Evolutionary conservation across 1,140 invertebrate genomes (phyloP), one percentile per base, ranked within the genome.

Genomic region (Drosophila navojoa): DNA sequence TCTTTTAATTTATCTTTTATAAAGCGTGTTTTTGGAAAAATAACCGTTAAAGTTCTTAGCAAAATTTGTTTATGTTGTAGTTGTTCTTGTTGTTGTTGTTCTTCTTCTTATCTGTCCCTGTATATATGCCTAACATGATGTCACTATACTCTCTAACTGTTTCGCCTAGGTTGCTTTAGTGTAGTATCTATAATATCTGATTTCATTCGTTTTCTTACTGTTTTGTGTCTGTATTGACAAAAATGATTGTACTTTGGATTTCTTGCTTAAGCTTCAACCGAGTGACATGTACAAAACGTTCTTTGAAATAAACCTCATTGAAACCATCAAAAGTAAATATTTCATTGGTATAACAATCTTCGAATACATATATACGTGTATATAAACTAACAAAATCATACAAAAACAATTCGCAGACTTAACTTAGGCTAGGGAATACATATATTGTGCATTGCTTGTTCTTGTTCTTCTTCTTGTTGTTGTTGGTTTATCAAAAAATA

Each of bases 161-260:
- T 76, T 44, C 13, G 40, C 22, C 19, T 70, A 27, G 32, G 6
- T 58, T 22, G 50, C 42, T 19, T 13, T 15, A 11, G 40, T 54
- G 35, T 61, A 16, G 40, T 58, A 10, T 35, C 49, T 25, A 38
- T 27, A 57, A 55, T 47, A 15, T 13, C 59, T 38, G 59, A 47
- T 57, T 50, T 44, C 25, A 35, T 7, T 66, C 25, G 52, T 52
- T 57, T 52, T 38, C 25, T 16, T 60, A 47, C 64, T 22, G 44
- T 67, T 74, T 79, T 58, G 79, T 89, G 81, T 89, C 84, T 79
- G 78, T 81, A 58, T 87, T 84, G 84, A 89, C 84, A 90, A 78
- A 89, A 89, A 89, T 89, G 85, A 89, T 89, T 89, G 84, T 89
- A 89, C 84, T 89, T 70, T 89, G 77, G 85, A 80, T 89, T 89